phyloP scores from a whole-genome alignment of 2,797 vertebrate genomes.

The Crypturellus tataupa region DNA sequence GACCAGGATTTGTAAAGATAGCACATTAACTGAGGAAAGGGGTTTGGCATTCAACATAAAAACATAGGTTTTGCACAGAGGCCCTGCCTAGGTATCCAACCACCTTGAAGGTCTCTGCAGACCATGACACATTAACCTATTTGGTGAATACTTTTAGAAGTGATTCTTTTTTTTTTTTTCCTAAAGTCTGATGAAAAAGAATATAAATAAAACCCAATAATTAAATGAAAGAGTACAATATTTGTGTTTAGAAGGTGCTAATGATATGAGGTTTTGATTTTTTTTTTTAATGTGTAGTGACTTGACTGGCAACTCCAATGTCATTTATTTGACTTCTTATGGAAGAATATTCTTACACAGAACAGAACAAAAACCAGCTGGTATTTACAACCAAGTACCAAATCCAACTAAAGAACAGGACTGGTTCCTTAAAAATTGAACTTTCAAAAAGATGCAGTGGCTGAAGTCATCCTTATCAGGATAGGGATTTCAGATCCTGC shows the following conservation, averaged over 20 bases:
- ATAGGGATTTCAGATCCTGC: neutral
- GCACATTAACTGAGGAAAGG: rapidly evolving
- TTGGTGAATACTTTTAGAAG: neutral
- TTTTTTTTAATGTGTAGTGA: neutral
- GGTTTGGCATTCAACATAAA: neutral
- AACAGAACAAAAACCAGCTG: neutral
- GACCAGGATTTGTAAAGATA: neutral
- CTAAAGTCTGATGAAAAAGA: neutral
- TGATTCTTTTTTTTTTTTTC: neutral
- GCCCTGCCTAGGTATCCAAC: neutral
- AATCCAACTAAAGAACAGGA: neutral
- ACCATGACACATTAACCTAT: neutral
- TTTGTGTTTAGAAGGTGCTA: neutral
- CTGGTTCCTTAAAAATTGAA: neutral
- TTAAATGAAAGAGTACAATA: neutral
- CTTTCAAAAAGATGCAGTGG: neutral
- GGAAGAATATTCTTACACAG: neutral
- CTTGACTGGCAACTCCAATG: neutral
- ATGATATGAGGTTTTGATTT: neutral
- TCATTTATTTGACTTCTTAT: neutral
- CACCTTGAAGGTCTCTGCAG: neutral
- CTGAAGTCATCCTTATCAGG: neutral
- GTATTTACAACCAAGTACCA: neutral
- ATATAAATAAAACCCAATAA: neutral
- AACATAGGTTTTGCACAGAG: neutral